Evolutionary conservation across 2,113 vertebrate genomes (phyloP), one percentile per base, ranked within the genome.

Genomic region (Climacteris rufus): DNA sequence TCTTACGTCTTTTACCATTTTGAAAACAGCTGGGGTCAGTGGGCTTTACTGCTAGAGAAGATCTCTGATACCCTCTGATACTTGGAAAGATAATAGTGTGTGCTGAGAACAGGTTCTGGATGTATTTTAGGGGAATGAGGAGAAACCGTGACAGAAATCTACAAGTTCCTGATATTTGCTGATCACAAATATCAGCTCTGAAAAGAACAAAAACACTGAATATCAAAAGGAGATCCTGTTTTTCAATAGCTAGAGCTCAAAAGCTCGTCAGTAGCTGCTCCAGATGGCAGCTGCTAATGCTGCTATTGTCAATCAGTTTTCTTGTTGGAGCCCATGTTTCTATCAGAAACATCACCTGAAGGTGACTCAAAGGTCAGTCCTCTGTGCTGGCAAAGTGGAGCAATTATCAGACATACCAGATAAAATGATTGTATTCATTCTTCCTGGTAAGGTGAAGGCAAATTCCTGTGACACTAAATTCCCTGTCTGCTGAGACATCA

Each of bases 231-330:
- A 75, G 11, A 50, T 33, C 10, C 3, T 7, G 14, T 37, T 87
- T 84, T 70, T 57, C 18, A 23, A 27, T 30, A 25, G 3, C 19
- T n/a, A 40, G 31, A 65, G 10, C 27, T 86, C 40, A 21, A 89
- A 57, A 47, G 17, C 5, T 69, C 6, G 0, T 27, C 0, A 0
- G 7, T 35, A 79, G 11, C 40, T 85, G 47, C 25, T 92, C 11
- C n/a, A 42, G 25, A 57, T 35, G 27, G 25, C 74, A 87, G 31
- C 24, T 72, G 35, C 64, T 82, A 75, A 71, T 1, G 3, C 23
- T 69, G 56, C 42, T 82, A 11, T 10, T 49, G 12, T 76, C 74
- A 71, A 35, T 65, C 87, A 65, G 11, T 40, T 60, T 56, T 81
- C 75, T 61, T 63, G 8, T 47, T 37, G 27, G 30, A 83, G 17